phyloP scores from a whole-genome alignment of 2,888 invertebrate genomes.

The Cantharis flavilabris region DNA sequence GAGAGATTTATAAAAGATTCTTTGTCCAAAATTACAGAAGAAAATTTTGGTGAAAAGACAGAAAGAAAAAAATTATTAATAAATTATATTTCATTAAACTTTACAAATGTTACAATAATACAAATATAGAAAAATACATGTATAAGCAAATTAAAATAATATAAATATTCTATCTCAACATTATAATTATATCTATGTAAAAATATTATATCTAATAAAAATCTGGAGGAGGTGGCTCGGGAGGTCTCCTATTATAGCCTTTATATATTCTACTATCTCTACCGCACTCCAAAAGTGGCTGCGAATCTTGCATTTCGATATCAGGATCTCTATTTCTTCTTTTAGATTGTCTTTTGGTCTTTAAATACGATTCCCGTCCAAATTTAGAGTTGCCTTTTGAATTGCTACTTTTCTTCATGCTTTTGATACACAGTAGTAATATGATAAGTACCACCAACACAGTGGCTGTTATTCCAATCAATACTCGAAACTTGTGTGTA shows the following conservation, averaged over 20 bases:
- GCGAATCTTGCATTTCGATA: conserved; percentile 30
- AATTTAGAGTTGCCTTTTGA: not conserved
- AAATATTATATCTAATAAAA: conserved; percentile 31
- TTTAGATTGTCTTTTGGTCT: conserved; percentile 6
- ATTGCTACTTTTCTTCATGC: not conserved
- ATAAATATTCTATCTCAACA: conserved; percentile 1
- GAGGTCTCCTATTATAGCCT: conserved; percentile 24
- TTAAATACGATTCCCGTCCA: conserved; percentile 1
- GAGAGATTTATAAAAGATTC: too few species aligned
- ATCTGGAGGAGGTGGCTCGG: conserved; percentile 41
- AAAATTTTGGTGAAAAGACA: too few species aligned
- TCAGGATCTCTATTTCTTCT: conserved; percentile 21
- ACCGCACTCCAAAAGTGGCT: conserved; percentile 16
- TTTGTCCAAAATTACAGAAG: too few species aligned
- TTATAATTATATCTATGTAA: conserved; percentile 6
- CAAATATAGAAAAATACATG: not conserved
- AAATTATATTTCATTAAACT: not conserved
- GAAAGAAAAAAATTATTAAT: not conserved
- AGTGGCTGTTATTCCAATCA: conserved; percentile 13
- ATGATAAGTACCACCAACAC: conserved; percentile 15
- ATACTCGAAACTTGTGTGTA: conserved; percentile 16
- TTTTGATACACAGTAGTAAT: conserved; percentile 9
- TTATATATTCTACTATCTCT: conserved; percentile 6
- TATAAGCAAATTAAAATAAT: conserved; percentile 11
- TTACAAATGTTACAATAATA: not conserved